Evolutionary conservation across 2,888 invertebrate species (phyloP).

Genomic region (Leptogaster cylindrica): DNA sequence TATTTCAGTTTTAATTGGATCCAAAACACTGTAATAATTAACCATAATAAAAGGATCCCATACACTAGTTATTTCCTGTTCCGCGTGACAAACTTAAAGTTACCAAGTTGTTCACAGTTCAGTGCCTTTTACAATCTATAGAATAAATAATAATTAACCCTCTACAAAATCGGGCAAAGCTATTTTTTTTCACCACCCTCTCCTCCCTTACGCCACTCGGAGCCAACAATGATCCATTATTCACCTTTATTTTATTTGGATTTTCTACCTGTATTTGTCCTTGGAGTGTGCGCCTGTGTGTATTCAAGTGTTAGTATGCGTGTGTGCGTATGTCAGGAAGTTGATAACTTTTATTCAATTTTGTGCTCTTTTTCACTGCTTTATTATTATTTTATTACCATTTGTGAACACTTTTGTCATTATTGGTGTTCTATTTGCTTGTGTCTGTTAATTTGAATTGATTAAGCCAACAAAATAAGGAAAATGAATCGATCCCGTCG

Average conservation of each 20-base stretch:
- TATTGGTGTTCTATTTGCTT: slow-evolving; percentile 13
- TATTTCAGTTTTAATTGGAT: slow-evolving; percentile 19
- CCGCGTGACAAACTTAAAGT: neutral
- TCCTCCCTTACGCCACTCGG: too few species aligned
- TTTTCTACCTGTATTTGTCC: neutral
- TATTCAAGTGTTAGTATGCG: too few species aligned
- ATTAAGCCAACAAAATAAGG: slow-evolving; percentile 33
- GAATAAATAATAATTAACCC: slow-evolving; percentile 37
- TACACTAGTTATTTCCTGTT: neutral
- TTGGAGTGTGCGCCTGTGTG: too few species aligned
- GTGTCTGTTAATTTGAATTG: slow-evolving; percentile 29
- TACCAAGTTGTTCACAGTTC: neutral
- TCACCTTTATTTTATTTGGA: neutral
- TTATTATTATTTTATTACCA: slow-evolving; percentile 34
- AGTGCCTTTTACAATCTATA: slow-evolving; percentile 10
- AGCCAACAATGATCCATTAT: too few species aligned
- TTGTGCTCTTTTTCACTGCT: slow-evolving; percentile 31
- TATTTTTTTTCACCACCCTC: too few species aligned
- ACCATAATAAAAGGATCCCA: neutral
- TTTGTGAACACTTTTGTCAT: slow-evolving; percentile 12
- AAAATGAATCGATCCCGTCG: slow-evolving; percentile 17
- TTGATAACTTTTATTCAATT: slow-evolving; percentile 34
- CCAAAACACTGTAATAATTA: neutral
- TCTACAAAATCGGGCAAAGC: neutral
- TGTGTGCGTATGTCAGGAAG: slow-evolving; percentile 14